Conservation (phyloP, 2,888 invertebrate genomes). For the Melinaea menophilus region DNA sequence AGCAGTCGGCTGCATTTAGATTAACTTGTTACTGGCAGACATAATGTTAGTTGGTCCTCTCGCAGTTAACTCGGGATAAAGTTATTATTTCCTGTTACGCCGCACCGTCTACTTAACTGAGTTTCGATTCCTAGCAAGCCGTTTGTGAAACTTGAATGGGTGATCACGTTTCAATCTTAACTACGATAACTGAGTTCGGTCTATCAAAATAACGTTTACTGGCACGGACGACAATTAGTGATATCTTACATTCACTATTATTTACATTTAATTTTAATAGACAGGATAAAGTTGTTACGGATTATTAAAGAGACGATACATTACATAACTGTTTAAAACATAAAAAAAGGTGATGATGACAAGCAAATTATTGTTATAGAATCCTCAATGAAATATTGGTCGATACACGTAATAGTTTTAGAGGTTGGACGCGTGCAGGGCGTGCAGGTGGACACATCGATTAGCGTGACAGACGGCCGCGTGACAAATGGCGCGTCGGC, state of each 20-base stretch:
- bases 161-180: conserved; percentile 69
- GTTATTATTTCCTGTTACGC: conserved; percentile 76
- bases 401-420: conserved; percentile 5
- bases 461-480: conserved; percentile 65
- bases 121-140: conserved; percentile 68
- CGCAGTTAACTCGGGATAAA: conserved; percentile 70
- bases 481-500: conserved; percentile 63
- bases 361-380: neutral
- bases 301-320: neutral
- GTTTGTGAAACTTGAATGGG: conserved; percentile 71
- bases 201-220: conserved; percentile 61
- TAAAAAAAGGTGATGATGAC: neutral
- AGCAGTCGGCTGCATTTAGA: conserved; percentile 74
- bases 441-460: conserved; percentile 61
- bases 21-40: conserved; percentile 77
- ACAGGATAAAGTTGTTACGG: no score
- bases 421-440: conserved; percentile 46
- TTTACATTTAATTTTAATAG: no score
- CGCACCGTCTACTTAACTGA: conserved; percentile 67
- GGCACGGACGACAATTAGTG: conserved; percentile 35
- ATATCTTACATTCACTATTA: no score
- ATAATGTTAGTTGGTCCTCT: conserved; percentile 74
- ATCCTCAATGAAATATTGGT: neutral
- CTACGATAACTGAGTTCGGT: conserved; percentile 60
- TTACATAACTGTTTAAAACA: neutral